phyloP scores from a whole-genome alignment of 2,797 vertebrate species.

The Leptodactylus fallax region DNA sequence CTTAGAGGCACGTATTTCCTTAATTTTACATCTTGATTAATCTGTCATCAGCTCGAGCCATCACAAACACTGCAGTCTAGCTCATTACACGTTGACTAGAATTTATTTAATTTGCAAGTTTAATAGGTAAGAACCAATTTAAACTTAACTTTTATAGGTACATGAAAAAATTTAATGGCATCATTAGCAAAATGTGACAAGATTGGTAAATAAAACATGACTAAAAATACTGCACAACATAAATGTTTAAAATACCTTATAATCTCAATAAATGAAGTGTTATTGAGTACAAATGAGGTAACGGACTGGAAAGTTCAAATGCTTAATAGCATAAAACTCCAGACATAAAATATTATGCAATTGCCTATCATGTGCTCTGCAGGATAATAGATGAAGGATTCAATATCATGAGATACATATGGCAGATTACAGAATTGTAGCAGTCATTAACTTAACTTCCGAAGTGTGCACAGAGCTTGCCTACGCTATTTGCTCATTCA shows the following conservation, averaged over 20 bases:
- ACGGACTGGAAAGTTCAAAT: constrained; percentile 31
- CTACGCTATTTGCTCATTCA: too few species aligned
- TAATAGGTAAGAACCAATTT: constrained; percentile 64
- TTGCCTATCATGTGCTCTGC: not conserved
- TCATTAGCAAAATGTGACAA: constrained; percentile 63
- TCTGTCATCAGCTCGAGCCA: constrained; percentile 61
- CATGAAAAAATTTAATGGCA: constrained; percentile 56
- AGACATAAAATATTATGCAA: constrained; percentile 17
- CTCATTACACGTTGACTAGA: constrained; percentile 62
- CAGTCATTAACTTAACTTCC: too few species aligned
- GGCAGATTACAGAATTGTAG: too few species aligned
- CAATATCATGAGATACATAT: too few species aligned
- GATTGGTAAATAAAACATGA: constrained; percentile 63
- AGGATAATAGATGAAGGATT: not conserved
- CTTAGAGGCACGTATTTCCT: constrained; percentile 52
- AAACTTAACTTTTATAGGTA: constrained; percentile 63
- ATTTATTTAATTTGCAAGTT: constrained; percentile 65
- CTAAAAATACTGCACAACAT: constrained; percentile 50
- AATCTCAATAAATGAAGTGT: constrained; percentile 39
- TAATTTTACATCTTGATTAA: constrained; percentile 65
- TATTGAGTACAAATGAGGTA: constrained; percentile 44
- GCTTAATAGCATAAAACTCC: not conserved
- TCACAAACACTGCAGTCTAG: constrained; percentile 64
- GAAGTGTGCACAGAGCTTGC: too few species aligned
- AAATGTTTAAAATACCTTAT: constrained; percentile 54